Conservation (phyloP, 2,888 invertebrate species). For the Tinea semifulvella region DNA sequence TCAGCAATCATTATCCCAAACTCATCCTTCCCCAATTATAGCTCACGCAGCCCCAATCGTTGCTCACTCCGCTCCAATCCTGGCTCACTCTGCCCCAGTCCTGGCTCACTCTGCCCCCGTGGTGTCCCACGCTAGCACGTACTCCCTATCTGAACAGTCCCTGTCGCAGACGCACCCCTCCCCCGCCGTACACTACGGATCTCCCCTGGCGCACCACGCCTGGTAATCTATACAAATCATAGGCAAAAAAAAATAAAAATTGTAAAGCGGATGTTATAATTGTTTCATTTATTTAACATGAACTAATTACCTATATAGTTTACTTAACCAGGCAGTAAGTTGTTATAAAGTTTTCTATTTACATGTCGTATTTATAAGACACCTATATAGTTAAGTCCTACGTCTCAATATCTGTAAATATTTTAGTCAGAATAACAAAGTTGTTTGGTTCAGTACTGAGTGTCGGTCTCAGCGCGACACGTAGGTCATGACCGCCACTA, state of each 20-base stretch:
- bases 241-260: neutral
- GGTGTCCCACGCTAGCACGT: constrained; percentile 25
- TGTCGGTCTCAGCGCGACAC: too few species aligned
- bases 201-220: constrained; percentile 15
- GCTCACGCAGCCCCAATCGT: constrained; percentile 15
- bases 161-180: constrained; percentile 51
- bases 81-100: constrained; percentile 23
- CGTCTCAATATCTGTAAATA: too few species aligned
- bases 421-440: too few species aligned
- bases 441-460: too few species aligned
- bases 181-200: constrained; percentile 24
- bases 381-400: too few species aligned
- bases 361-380: too few species aligned
- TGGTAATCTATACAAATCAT: neutral
- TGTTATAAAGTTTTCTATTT: too few species aligned
- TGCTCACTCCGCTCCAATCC: constrained; percentile 6
- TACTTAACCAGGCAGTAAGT: too few species aligned
- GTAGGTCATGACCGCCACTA: too few species aligned
- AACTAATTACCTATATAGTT: too few species aligned
- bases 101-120: constrained; percentile 24
- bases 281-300: constrained; percentile 3
- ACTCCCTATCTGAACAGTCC: constrained; percentile 41
- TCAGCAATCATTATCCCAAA: constrained; percentile 45
- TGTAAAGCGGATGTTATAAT: neutral
- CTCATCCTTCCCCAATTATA: constrained; percentile 42